A percentile compares a stretch with the other conserved stretches of the same genome.
These are phyloP conservation scores for Dreissena polymorpha DNA, from an alignment of 1,140 invertebrate species.

Conservation along the genomic window DNA sequence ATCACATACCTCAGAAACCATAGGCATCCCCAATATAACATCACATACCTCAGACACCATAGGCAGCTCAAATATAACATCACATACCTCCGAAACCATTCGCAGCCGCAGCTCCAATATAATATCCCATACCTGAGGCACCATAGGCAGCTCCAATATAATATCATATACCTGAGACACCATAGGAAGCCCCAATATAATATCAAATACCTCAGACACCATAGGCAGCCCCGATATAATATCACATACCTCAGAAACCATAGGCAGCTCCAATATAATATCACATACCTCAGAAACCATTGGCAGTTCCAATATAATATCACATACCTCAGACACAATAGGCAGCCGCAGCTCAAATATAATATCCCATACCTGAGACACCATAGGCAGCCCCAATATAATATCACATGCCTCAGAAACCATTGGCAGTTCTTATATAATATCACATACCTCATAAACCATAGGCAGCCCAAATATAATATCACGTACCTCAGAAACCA, in stretches of 20 bases:
- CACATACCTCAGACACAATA: constrained; percentile 66
- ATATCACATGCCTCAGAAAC: constrained; percentile 62
- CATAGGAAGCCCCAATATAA: constrained; percentile 66
- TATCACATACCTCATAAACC: constrained; percentile 63
- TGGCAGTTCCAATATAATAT: constrained; percentile 54
- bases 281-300: constrained; percentile 66
- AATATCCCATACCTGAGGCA: constrained; percentile 61
- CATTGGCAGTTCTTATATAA: constrained; percentile 63
- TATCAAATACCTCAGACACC: constrained; percentile 63
- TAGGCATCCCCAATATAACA: constrained; percentile 63
- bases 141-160: constrained; percentile 67
- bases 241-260: constrained; percentile 65
- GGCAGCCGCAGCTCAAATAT: too few relatives aligned
- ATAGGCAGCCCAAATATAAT: constrained; percentile 67
- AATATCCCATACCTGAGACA: constrained; percentile 61
- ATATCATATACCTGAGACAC: constrained; percentile 62
- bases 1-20: constrained; percentile 65
- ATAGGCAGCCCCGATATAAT: constrained; percentile 65
- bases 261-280: constrained; percentile 63
- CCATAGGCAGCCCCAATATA: constrained; percentile 67
- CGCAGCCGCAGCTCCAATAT: too few relatives aligned
- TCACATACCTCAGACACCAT: constrained; percentile 66
- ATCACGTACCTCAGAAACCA: constrained; percentile 65
- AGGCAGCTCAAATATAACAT: constrained; percentile 62
- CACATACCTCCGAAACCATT: constrained; percentile 66